These are phyloP conservation scores for Chrysochloris asiatica DNA, from an alignment of 2,113 vertebrate species.

Conservation along the genomic window DNA sequence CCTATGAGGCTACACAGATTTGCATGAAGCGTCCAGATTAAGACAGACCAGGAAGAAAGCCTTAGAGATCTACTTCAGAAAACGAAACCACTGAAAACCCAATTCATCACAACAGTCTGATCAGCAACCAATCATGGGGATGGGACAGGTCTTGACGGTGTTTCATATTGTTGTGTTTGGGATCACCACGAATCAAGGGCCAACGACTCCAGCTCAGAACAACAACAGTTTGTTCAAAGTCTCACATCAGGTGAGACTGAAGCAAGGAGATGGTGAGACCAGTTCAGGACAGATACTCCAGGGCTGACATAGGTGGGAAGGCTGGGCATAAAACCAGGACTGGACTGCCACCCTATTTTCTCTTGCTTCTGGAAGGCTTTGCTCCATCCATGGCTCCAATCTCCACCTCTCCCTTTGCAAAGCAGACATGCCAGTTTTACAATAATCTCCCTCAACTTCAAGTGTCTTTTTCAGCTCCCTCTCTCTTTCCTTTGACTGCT, in stretches of 20 bases:
- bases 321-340: neutral
- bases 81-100: neutral
- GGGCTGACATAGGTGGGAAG: neutral
- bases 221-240: neutral
- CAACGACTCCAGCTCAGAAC: neutral
- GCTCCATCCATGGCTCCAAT: neutral
- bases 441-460: neutral
- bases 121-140: neutral
- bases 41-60: neutral
- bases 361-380: too few relatives aligned
- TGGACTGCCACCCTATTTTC: too few relatives aligned
- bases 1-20: neutral
- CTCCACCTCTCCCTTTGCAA: neutral
- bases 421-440: neutral
- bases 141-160: neutral
- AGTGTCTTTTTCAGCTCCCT: neutral
- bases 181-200: neutral
- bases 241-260: neutral
- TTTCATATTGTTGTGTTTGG: neutral
- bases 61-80: neutral
- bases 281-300: neutral
- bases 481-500: neutral
- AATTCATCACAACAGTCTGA: neutral
- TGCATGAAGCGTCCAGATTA: neutral
- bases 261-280: neutral